Conservation (phyloP, 1,140 invertebrate species). For the Eciton burchellii region DNA sequence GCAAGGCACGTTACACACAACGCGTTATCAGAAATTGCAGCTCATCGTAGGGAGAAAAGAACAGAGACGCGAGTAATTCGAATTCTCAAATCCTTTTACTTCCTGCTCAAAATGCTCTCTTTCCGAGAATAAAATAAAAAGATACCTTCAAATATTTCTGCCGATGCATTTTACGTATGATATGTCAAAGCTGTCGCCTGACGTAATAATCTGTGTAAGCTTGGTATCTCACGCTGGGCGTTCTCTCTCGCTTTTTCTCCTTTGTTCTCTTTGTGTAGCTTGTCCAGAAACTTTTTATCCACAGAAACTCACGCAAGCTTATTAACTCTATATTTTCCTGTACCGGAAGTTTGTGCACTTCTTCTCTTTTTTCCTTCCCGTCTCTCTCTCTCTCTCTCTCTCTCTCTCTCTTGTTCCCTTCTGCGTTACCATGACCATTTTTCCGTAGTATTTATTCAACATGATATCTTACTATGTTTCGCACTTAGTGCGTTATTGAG, state of each 20-base stretch:
- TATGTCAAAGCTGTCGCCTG: neutral
- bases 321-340: slow-evolving; percentile 27
- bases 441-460: slow-evolving; percentile 15
- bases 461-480: slow-evolving; percentile 64
- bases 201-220: neutral
- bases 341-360: slow-evolving; percentile 14
- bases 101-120: neutral
- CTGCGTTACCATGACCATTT: neutral
- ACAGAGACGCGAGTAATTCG: neutral
- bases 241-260: neutral
- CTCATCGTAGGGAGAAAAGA: neutral
- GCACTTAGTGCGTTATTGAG: slow-evolving; percentile 73
- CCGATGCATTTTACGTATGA: neutral
- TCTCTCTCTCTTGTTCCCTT: neutral
- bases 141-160: neutral
- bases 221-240: too few relatives aligned
- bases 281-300: neutral
- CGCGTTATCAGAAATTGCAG: neutral
- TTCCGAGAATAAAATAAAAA: slow-evolving; percentile 9
- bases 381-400: neutral
- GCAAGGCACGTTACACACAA: neutral
- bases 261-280: neutral
- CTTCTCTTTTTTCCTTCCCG: neutral
- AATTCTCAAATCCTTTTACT: neutral
- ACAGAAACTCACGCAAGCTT: slow-evolving; percentile 24